Conservation (phyloP, 2,113 vertebrate species). For the Nymphicus hollandicus region DNA sequence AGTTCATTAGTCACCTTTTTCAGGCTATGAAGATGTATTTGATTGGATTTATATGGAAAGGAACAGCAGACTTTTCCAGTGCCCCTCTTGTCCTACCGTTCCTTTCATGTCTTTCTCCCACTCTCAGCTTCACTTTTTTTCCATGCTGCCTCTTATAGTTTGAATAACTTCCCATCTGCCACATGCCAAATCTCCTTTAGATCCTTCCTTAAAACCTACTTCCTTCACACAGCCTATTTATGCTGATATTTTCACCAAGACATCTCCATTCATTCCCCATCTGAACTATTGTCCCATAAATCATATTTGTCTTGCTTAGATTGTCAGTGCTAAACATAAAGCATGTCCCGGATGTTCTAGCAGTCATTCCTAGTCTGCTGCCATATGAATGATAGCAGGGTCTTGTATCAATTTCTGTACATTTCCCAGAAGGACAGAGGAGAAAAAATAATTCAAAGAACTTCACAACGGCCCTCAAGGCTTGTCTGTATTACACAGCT, state of each 20-base stretch:
- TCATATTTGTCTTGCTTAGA: slow-evolving; percentile 64
- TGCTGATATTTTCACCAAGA: slow-evolving; percentile 53
- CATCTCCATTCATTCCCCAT: slow-evolving; percentile 66
- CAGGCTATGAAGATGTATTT: not conserved
- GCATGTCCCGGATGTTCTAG: slow-evolving; percentile 53
- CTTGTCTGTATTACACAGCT: slow-evolving; percentile 46
- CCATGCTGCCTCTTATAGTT: slow-evolving; percentile 30
- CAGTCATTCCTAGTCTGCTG: slow-evolving; percentile 56
- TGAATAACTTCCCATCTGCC: slow-evolving; percentile 63
- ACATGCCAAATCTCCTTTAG: slow-evolving; percentile 52
- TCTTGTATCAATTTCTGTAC: slow-evolving; percentile 70
- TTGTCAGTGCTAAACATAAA: slow-evolving; percentile 60
- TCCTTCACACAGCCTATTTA: slow-evolving; percentile 58
- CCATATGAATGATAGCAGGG: slow-evolving; percentile 54
- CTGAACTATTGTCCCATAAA: slow-evolving; percentile 66
- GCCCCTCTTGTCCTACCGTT: not conserved
- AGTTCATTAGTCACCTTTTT: not conserved
- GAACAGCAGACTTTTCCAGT: not conserved
- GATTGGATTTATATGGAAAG: not conserved
- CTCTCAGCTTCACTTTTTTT: slow-evolving; percentile 35
- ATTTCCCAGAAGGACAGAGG: slow-evolving; percentile 71
- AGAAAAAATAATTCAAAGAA: slow-evolving; percentile 60
- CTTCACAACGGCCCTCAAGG: slow-evolving; percentile 41
- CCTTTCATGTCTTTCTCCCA: slow-evolving; percentile 21
- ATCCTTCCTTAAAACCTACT: slow-evolving; percentile 56